Base-by-base conservation (phyloP, 2,888 invertebrate genomes). In the Catocala fraxini region DNA sequence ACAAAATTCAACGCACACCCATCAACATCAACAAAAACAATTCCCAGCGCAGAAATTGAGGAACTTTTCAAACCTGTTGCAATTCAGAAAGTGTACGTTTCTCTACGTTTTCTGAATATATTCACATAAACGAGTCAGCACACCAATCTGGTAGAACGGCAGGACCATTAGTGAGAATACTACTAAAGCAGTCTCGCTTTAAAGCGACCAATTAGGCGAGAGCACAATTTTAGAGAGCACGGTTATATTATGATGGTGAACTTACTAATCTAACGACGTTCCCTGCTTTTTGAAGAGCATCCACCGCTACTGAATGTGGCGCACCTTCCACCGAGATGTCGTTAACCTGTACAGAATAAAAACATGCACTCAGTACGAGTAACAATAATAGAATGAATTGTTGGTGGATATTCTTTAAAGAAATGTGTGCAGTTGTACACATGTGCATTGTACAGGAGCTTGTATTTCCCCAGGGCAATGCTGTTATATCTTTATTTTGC, bases 241-340 rank as follows among this genome's bases (percentile, higher is more conserved):
- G 34, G 15, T 13, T 41, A 6, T 51, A 35, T 49, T 51, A 35
- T 49, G 39, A 39, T 66, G 71, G 46, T 67, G 45, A 68, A 95
- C 96, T 96, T 92, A 98, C 98, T 96, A 99, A 95, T 93, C 97
- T 97, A 77, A 99, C 99, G 79, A 97, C 96, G 90, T 98, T 98
- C 77, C 99, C 99, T 58, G 99, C 99, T 87, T 97, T 96, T 93
- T 99, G 99, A 75, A 99, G 96, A 46, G 99, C 99, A 81, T 99
- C 98, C 52, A 99, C 99, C 58, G 99, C 99, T 47, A 96, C 95
- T 48, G 98, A 97, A 92, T 99, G 99, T 25, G 98, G 97, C 55
- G 98, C 99, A 83, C 98, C 97, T 75, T 98, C 97, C 75, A 99
- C 97, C 68, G 98, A 97, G 61, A 97, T 96, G 83, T 98, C 98